Evolutionary conservation across 2,113 vertebrate species (phyloP).

Genomic region (Notechis scutatus): DNA sequence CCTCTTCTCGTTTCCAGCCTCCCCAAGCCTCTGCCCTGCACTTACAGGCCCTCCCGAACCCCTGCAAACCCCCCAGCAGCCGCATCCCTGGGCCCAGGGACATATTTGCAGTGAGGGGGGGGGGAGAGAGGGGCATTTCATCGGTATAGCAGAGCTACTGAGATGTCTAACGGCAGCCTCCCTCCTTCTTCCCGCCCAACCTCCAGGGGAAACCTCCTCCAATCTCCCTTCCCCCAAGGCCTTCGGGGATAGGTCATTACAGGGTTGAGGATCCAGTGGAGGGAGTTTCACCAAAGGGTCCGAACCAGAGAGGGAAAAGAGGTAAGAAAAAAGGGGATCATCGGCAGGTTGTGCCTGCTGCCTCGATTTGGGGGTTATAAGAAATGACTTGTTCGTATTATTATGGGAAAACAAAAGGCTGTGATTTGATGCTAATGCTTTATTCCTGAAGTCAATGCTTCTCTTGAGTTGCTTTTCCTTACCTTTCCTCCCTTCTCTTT

Average conservation of each 20-base stretch:
- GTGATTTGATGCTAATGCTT: too few relatives aligned
- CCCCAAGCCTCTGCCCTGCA: too few relatives aligned
- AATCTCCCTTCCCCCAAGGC: background rate
- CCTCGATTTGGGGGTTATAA: background rate
- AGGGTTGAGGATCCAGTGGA: background rate
- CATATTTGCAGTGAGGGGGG: background rate
- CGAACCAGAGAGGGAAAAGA: background rate
- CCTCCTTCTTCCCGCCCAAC: background rate
- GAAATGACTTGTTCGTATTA: too few relatives aligned
- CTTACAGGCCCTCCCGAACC: too few relatives aligned
- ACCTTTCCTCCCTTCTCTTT: too few relatives aligned
- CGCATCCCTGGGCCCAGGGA: conserved; percentile 64
- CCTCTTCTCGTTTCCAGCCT: too few relatives aligned
- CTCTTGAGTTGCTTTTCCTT: too few relatives aligned
- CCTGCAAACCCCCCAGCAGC: too few relatives aligned
- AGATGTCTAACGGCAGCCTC: background rate
- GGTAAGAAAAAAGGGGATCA: too few relatives aligned
- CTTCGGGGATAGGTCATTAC: background rate
- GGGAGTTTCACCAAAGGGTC: background rate
- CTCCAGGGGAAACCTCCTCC: background rate
- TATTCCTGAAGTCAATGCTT: too few relatives aligned
- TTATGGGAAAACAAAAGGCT: too few relatives aligned
- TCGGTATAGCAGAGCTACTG: background rate
- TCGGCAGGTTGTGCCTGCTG: background rate
- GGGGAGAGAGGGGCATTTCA: conserved; percentile 36